phyloP scores from a whole-genome alignment of 1,140 invertebrate genomes.

The Drosophila malerkotliana region DNA sequence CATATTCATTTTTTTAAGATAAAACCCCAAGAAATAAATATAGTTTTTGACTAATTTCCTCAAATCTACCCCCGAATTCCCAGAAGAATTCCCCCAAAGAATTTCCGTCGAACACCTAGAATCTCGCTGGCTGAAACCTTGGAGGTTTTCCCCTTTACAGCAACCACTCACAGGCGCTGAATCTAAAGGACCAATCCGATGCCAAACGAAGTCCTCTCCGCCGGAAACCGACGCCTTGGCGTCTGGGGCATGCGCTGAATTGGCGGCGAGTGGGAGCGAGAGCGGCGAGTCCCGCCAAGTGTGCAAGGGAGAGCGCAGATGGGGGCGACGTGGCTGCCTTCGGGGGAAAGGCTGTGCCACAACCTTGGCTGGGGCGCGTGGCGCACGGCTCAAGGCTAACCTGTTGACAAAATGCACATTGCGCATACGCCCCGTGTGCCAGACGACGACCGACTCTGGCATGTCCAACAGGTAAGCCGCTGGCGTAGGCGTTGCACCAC shows the following conservation, averaged over 20 bases:
- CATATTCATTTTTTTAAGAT: too few relatives aligned
- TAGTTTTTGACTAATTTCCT: too few relatives aligned
- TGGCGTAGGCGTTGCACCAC: constrained; percentile 47
- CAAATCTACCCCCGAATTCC: not conserved
- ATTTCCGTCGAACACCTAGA: not conserved
- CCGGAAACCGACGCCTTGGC: constrained; percentile 28
- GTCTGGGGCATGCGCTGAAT: constrained; percentile 69
- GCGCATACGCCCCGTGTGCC: constrained; percentile 66
- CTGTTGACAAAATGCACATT: constrained; percentile 72
- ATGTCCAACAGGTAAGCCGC: constrained; percentile 66
- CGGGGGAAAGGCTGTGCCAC: not conserved
- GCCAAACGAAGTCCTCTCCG: constrained; percentile 6
- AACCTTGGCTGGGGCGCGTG: constrained; percentile 16
- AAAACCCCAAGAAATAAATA: too few relatives aligned
- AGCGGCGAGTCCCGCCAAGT: not conserved
- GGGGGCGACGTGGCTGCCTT: not conserved
- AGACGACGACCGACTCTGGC: constrained; percentile 1
- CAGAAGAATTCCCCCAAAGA: not conserved
- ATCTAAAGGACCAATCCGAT: constrained; percentile 38
- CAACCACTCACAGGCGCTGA: constrained; percentile 36
- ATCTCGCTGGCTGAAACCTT: not conserved
- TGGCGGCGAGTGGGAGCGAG: constrained; percentile 1
- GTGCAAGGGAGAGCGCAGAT: not conserved
- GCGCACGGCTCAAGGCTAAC: constrained; percentile 61
- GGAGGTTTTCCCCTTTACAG: not conserved